Conservation (phyloP, 2,888 invertebrate species). For the Hanleya hanleyi region DNA sequence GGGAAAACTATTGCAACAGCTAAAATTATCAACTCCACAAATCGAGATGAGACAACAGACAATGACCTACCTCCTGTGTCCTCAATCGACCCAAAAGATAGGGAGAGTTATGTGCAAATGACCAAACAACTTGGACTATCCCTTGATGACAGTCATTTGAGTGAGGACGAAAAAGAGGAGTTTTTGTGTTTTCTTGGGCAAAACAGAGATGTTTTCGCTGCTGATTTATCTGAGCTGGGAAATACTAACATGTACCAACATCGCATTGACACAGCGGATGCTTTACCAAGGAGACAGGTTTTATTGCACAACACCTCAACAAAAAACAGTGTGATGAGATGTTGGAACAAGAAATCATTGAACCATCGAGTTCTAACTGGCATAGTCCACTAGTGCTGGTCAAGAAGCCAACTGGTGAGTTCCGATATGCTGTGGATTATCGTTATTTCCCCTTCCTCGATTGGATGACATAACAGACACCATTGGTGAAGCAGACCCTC, state of each 20-base stretch:
- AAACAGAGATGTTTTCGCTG: constrained; percentile 17
- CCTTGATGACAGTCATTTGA: not conserved
- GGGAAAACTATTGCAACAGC: not conserved
- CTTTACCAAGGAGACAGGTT: not conserved
- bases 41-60: not conserved
- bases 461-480: constrained; percentile 24
- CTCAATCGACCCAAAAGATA: not conserved
- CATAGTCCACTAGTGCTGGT: not conserved
- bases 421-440: constrained; percentile 14
- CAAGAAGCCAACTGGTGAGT: constrained; percentile 6
- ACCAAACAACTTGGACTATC: not conserved
- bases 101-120: not conserved
- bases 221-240: constrained; percentile 9
- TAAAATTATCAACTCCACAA: not conserved
- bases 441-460: constrained; percentile 24
- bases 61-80: not conserved
- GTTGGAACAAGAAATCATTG: constrained; percentile 11
- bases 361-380: constrained; percentile 12
- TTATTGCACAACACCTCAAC: no score
- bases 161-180: not conserved
- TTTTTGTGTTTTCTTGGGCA: not conserved
- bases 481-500: constrained; percentile 21
- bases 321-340: constrained; percentile 11
- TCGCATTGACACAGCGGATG: constrained; percentile 1
- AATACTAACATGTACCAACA: constrained; percentile 1